These are phyloP conservation scores for Magallana angulata DNA, from an alignment of 1,140 invertebrate species.

Conservation along the genomic window DNA sequence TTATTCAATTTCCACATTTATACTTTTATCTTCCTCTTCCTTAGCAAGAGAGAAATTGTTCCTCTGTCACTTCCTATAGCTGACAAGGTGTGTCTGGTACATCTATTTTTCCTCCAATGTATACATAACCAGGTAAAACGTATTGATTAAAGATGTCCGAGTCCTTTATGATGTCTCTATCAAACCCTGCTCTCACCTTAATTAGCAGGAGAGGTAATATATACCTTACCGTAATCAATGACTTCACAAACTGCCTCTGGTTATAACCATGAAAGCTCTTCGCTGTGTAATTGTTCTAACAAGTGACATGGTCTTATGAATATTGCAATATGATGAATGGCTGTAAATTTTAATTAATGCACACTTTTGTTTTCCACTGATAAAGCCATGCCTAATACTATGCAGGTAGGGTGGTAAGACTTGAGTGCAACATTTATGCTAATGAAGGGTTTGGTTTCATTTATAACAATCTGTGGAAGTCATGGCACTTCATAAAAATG, in stretches of 20 bases:
- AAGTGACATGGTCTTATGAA: neutral
- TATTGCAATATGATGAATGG: neutral
- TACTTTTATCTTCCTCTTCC: neutral
- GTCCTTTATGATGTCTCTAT: neutral
- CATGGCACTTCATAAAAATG: too few species aligned
- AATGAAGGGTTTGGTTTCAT: too few species aligned
- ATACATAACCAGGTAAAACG: neutral
- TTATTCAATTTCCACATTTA: constrained; percentile 1
- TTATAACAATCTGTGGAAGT: too few species aligned
- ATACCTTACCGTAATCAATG: neutral
- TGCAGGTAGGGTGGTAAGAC: too few species aligned
- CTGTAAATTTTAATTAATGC: neutral
- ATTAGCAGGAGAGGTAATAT: neutral
- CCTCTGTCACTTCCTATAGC: neutral
- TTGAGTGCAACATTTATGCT: too few species aligned
- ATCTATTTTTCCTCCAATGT: neutral
- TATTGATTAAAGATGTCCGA: neutral
- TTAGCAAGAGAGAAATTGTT: neutral
- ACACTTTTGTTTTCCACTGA: neutral
- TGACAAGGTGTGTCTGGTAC: neutral
- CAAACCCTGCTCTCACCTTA: neutral
- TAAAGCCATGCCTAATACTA: too few species aligned
- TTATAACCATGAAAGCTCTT: neutral
- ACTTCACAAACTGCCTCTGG: neutral
- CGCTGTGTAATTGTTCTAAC: neutral